Conservation (phyloP, 2,797 vertebrate species). For the Periparus ater region DNA sequence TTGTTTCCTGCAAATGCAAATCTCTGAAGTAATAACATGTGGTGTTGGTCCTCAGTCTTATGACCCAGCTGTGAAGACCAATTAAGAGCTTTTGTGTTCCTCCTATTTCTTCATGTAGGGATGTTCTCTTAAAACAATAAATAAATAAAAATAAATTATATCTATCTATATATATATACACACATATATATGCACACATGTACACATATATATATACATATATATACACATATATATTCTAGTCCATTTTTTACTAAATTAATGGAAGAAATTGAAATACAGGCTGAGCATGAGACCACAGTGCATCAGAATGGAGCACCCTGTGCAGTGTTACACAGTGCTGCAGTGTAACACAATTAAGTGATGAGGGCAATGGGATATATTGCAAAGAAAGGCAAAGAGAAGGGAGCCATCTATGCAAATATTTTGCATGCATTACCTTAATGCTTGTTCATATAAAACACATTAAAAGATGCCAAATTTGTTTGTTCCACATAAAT, state of each 20-base stretch:
- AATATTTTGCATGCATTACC: neutral
- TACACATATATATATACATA: too few species aligned
- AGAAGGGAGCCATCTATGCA: neutral
- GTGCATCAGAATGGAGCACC: neutral
- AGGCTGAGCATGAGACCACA: neutral
- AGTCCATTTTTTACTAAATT: neutral
- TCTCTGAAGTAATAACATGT: neutral
- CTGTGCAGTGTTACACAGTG: neutral
- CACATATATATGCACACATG: too few species aligned
- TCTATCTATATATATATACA: too few species aligned
- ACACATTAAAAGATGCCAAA: neutral
- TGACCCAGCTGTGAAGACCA: neutral
- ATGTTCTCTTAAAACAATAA: neutral
- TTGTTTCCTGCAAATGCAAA: neutral
- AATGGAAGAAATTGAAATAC: neutral
- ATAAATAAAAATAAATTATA: too few species aligned
- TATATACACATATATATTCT: too few species aligned
- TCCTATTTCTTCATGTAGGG: neutral
- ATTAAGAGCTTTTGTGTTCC: neutral
- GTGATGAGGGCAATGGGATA: fast-evolving
- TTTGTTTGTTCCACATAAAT: neutral
- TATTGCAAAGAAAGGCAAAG: neutral
- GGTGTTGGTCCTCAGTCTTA: neutral
- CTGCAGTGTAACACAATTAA: neutral
- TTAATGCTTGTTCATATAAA: neutral